phyloP scores from a whole-genome alignment of 2,888 invertebrate species.

The Dione juno region DNA sequence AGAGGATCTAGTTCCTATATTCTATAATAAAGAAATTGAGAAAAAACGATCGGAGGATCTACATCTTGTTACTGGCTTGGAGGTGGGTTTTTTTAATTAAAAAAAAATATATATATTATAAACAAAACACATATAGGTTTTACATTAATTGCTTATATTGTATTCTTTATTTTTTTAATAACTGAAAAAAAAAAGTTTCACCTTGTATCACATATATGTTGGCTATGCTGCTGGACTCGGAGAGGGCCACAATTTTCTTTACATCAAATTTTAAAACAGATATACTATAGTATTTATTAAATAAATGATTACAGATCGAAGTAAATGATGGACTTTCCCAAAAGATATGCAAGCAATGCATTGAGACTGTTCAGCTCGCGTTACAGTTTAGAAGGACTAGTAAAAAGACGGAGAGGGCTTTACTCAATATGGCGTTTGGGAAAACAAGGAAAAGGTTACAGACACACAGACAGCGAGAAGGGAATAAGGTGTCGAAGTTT shows the following conservation, averaged over 20 bases:
- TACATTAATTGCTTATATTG: too few relatives aligned
- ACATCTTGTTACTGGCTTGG: slow-evolving; percentile 61
- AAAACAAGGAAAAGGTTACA: slow-evolving; percentile 48
- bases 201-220: too few relatives aligned
- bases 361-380: slow-evolving; percentile 55
- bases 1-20: slow-evolving; percentile 59
- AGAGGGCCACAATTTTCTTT: too few relatives aligned
- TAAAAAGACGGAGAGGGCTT: slow-evolving; percentile 58
- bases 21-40: slow-evolving; percentile 54
- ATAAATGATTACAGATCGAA: slow-evolving; percentile 60
- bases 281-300: neutral
- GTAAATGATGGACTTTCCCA: slow-evolving; percentile 68
- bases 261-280: too few relatives aligned
- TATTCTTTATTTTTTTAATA: too few relatives aligned
- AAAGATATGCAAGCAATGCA: slow-evolving; percentile 64
- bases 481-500: slow-evolving; percentile 33
- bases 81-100: slow-evolving; percentile 52
- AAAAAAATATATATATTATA: too few relatives aligned
- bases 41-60: slow-evolving; percentile 59
- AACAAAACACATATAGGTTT: too few relatives aligned
- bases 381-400: slow-evolving; percentile 63
- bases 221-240: too few relatives aligned
- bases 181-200: too few relatives aligned
- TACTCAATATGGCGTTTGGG: slow-evolving; percentile 51
- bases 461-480: neutral